Base-by-base conservation (phyloP, 2,797 vertebrate genomes). In the Pyrocephalus nanus region DNA sequence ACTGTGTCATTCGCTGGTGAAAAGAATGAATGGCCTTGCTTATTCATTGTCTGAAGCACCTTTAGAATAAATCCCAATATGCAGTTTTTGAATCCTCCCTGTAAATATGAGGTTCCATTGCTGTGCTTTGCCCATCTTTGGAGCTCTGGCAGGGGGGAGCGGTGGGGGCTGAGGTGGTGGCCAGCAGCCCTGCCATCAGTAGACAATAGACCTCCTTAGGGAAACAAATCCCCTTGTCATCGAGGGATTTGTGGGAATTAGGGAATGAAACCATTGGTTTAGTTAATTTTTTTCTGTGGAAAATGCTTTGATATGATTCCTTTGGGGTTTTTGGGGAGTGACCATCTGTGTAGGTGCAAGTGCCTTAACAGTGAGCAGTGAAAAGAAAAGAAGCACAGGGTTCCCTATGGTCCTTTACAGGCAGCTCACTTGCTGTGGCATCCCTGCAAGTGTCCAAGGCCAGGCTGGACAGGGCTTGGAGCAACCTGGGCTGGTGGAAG, bases 391-490 rank as follows among this genome's bases (percentile, higher is more conserved):
- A 55, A 61, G 57, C 40, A 36, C 12, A 51, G 32, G 47, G 57
- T 58, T 55, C 62, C 38, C 38, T n/a, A 7, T 6, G 18, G 7
- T 25, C 19, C 38, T 74, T 71, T 22, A 38, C 21, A 57, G n/a
- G 25, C 36, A 34, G 19, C 29, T 21, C 22, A 14, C 25, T 32
- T 82, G 32, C 47, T 74, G n/a, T 15, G 27, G 43, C 40, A 13
- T 36, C 43, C 58, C 43, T 71, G 74, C 8, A 18, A 12, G 32
- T 19, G 32, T 20, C 66, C 22, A 42, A 18, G 36, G 32, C 6
- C 8, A 8, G 34, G 48, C 0, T 53, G 40, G n/a, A 29, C 0
- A 0, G 38, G 51, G 15, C 21, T 12, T 25, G 18, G n/a, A 70
- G 55, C 47, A n/a, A 6, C 9, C 42, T 30, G 30, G 25, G 4